Conservation (phyloP, 2,797 vertebrate species). For the Brachymystax lenok region DNA sequence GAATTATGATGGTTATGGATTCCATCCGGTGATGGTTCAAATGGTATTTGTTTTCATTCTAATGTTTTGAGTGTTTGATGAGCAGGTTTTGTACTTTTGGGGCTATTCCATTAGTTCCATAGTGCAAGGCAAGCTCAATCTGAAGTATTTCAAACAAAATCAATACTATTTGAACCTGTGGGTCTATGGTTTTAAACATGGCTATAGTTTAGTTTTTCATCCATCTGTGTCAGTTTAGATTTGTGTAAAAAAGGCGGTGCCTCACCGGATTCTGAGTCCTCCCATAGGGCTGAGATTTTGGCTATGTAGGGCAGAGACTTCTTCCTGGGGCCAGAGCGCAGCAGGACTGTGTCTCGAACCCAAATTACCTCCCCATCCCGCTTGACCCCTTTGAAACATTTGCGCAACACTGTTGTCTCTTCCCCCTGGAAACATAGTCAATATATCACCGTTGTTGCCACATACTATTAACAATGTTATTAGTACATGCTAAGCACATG, state of each 20-base stretch:
- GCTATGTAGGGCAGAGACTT: constrained; percentile 96
- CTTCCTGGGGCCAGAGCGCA: constrained; percentile 95
- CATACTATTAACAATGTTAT: not conserved
- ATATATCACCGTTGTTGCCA: not conserved
- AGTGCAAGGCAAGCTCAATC: too few relatives aligned
- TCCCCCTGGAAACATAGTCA: constrained; percentile 80
- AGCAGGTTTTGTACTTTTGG: too few relatives aligned
- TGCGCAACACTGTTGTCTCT: constrained; percentile 85
- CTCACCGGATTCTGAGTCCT: constrained; percentile 94
- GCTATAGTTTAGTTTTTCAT: not conserved
- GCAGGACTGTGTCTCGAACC: constrained; percentile 93
- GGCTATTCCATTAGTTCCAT: too few relatives aligned
- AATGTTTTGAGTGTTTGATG: too few relatives aligned
- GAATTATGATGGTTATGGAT: not conserved
- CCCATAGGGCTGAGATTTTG: constrained; percentile 97
- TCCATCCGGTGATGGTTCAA: not conserved
- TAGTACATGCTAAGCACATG: not conserved
- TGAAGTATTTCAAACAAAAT: not conserved
- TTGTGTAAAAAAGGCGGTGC: not conserved
- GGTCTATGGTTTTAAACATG: not conserved
- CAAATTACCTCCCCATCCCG: constrained; percentile 90
- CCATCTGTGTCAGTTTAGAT: constrained; percentile 5
- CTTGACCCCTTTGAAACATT: constrained; percentile 93
- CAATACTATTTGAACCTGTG: not conserved
- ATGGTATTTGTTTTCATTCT: too few relatives aligned